A percentile compares a stretch with the other conserved stretches of the same genome.
These are phyloP conservation scores for Mormoops blainvillei DNA, from an alignment of 2,113 vertebrate species.

Conservation along the genomic window DNA sequence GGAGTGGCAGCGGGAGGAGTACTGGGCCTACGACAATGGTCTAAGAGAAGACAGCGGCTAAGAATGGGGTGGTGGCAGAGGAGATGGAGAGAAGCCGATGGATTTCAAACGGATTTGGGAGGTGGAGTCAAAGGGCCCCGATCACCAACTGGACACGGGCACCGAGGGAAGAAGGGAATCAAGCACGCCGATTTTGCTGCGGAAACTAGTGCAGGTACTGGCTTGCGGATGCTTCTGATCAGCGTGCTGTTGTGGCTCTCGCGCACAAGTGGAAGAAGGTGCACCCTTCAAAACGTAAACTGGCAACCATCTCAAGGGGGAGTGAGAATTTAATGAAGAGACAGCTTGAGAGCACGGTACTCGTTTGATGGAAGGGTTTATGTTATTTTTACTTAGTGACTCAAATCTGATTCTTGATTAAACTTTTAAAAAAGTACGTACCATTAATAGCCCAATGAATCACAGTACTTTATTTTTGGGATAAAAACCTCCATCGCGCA, in stretches of 20 bases:
- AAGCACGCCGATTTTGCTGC: background rate
- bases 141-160: background rate
- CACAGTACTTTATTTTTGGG: background rate
- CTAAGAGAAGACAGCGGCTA: background rate
- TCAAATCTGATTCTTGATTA: background rate
- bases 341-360: background rate
- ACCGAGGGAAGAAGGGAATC: background rate
- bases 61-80: background rate
- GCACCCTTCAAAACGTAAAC: background rate
- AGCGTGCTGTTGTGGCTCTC: background rate
- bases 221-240: background rate
- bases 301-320: background rate
- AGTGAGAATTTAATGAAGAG: background rate
- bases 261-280: background rate
- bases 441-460: background rate
- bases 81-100: background rate
- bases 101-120: background rate
- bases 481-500: background rate
- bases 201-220: background rate
- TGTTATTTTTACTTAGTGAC: background rate
- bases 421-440: background rate
- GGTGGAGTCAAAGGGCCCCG: background rate
- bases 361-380: background rate
- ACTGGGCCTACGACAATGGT: fast-evolving
- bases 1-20: too few species aligned